Conservation (phyloP, 1,140 invertebrate species). For the Pogonus chalceus region DNA sequence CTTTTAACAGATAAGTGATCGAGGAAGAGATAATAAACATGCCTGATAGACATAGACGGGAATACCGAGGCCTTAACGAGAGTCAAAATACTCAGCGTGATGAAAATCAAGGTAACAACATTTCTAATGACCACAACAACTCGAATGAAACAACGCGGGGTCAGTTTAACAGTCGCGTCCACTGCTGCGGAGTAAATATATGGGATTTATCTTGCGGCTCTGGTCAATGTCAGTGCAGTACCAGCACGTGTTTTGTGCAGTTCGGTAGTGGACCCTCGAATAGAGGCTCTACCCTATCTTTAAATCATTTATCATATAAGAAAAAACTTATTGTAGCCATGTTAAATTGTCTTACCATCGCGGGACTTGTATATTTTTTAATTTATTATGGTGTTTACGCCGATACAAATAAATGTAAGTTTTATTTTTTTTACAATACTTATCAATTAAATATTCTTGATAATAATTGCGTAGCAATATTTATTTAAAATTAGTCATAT, state of each 20-base stretch:
- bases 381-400: background rate
- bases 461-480: no score
- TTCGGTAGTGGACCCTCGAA: background rate
- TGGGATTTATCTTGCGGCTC: background rate
- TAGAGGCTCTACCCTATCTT: background rate
- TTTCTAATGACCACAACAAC: background rate
- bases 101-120: no score
- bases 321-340: background rate
- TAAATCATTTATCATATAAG: background rate
- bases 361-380: background rate
- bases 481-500: no score
- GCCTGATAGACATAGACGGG: no score
- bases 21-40: no score
- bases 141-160: background rate
- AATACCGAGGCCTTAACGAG: no score
- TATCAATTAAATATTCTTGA: no score
- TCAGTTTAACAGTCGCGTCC: background rate
- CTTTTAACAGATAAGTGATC: no score
- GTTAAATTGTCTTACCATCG: background rate
- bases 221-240: background rate
- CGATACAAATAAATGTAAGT: slow-evolving; percentile 8
- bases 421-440: no score
- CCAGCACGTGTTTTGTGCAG: background rate
- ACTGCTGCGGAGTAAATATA: background rate
- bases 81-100: no score